Conservation (phyloP, 2,888 invertebrate species). For the Caenorhabditis becei region DNA sequence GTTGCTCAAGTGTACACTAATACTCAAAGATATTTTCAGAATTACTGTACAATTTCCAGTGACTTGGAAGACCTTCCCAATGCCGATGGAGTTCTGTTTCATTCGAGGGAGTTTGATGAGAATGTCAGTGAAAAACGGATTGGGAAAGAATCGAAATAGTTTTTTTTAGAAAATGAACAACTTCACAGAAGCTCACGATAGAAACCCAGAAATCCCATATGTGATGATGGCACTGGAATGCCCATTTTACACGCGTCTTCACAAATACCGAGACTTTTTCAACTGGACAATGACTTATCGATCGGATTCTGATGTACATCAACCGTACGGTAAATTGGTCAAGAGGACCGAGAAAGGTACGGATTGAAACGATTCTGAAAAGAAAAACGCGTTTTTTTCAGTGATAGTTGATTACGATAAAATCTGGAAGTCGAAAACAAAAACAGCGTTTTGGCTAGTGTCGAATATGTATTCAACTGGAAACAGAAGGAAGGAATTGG, state of each 20-base stretch:
- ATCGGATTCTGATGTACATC: slow-evolving; percentile 60
- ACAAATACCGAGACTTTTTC: slow-evolving; percentile 3
- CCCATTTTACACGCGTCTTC: not conserved
- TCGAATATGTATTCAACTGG: not conserved
- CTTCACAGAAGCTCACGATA: not conserved
- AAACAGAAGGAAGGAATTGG: slow-evolving; percentile 23
- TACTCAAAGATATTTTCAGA: not conserved
- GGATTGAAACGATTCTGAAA: too few relatives aligned
- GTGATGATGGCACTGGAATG: not conserved
- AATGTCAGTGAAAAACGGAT: not conserved
- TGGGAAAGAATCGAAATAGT: too few relatives aligned
- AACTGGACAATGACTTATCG: slow-evolving; percentile 66
- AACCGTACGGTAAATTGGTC: slow-evolving; percentile 64
- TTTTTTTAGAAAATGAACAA: not conserved
- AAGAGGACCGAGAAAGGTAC: not conserved
- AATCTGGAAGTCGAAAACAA: slow-evolving; percentile 2
- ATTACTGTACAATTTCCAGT: not conserved
- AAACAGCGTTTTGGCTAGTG: slow-evolving; percentile 23
- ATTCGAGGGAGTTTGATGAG: not conserved
- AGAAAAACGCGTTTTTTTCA: too few relatives aligned
- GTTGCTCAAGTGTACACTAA: not conserved
- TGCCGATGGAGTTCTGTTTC: not conserved
- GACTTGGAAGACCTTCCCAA: not conserved
- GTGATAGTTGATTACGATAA: not conserved
- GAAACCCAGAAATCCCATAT: not conserved